Evolutionary conservation across 2,113 vertebrate genomes (phyloP).

Genomic region (Archocentrus centrarchus): DNA sequence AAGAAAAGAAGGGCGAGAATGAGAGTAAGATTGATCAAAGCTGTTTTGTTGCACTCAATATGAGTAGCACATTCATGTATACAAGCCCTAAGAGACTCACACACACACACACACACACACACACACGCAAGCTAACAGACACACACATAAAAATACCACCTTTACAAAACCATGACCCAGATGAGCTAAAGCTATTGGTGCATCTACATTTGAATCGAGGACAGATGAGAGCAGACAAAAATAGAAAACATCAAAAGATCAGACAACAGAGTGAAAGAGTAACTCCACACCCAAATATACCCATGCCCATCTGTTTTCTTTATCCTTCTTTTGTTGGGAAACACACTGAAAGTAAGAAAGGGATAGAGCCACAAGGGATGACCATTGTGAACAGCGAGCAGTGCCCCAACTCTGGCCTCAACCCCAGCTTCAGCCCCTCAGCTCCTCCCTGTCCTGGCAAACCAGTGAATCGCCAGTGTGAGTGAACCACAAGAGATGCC

Average conservation of each 20-base stretch:
- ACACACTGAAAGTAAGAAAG: constrained; percentile 55
- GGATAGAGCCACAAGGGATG: constrained; percentile 60
- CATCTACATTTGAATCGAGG: constrained; percentile 60
- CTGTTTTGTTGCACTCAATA: constrained; percentile 54
- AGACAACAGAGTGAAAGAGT: constrained; percentile 59
- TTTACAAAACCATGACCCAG: constrained; percentile 44
- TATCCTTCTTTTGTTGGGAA: constrained; percentile 60
- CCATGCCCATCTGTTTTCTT: constrained; percentile 64
- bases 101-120: constrained; percentile 27
- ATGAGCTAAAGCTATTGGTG: constrained; percentile 50
- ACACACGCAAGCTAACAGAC: constrained; percentile 21
- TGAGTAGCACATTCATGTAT: constrained; percentile 58
- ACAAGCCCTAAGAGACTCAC: constrained; percentile 55
- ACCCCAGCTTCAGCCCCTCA: constrained; percentile 37
- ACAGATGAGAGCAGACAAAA: constrained; percentile 41
- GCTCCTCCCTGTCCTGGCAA: constrained; percentile 26
- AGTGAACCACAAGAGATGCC: constrained; percentile 47
- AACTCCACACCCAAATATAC: constrained; percentile 67
- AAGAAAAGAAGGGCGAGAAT: constrained; percentile 39
- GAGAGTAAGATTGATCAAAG: constrained; percentile 57
- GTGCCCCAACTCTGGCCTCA: constrained; percentile 38
- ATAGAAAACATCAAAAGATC: constrained; percentile 59
- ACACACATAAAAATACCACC: constrained; percentile 39
- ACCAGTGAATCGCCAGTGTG: constrained; percentile 14
- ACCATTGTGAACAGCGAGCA: constrained; percentile 51